Evolutionary conservation across 1,140 invertebrate species (phyloP).

Genomic region (Antheraea mylitta): DNA sequence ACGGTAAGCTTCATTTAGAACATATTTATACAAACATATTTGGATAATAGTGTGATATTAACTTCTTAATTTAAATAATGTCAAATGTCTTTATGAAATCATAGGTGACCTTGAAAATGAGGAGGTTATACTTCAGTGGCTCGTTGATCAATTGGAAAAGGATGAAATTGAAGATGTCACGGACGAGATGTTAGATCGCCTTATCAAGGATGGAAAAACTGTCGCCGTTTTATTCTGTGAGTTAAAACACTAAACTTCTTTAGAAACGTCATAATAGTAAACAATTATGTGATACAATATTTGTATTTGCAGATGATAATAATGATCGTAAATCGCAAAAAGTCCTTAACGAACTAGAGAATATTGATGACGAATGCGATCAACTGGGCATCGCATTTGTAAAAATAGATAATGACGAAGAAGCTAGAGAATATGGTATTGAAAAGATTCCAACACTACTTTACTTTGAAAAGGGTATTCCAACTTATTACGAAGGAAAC

Average conservation of each 20-base stretch:
- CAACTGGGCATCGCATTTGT: slow-evolving; percentile 92
- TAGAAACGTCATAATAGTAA: not conserved
- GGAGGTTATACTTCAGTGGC: slow-evolving; percentile 93
- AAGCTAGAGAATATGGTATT: slow-evolving; percentile 94
- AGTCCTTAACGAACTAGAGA: slow-evolving; percentile 93
- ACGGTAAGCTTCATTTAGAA: slow-evolving; percentile 79
- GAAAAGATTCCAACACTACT: slow-evolving; percentile 91
- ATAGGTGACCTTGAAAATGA: slow-evolving; percentile 93
- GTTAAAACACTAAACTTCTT: slow-evolving; percentile 44
- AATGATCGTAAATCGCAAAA: slow-evolving; percentile 93
- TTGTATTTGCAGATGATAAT: slow-evolving; percentile 86
- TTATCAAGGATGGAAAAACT: slow-evolving; percentile 93
- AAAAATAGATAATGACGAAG: slow-evolving; percentile 94
- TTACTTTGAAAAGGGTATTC: slow-evolving; percentile 95
- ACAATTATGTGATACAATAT: not conserved
- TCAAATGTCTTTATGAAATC: slow-evolving; percentile 23
- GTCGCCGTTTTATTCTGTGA: slow-evolving; percentile 96
- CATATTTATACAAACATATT: slow-evolving; percentile 19
- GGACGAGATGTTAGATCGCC: slow-evolving; percentile 94
- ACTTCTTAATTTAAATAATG: not conserved
- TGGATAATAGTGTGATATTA: not conserved
- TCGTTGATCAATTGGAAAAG: slow-evolving; percentile 90
- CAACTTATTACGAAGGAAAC: slow-evolving; percentile 92
- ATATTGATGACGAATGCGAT: slow-evolving; percentile 97
- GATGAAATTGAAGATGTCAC: slow-evolving; percentile 98